Conservation (phyloP, 2,888 invertebrate genomes). For the Plutella xylostella region DNA sequence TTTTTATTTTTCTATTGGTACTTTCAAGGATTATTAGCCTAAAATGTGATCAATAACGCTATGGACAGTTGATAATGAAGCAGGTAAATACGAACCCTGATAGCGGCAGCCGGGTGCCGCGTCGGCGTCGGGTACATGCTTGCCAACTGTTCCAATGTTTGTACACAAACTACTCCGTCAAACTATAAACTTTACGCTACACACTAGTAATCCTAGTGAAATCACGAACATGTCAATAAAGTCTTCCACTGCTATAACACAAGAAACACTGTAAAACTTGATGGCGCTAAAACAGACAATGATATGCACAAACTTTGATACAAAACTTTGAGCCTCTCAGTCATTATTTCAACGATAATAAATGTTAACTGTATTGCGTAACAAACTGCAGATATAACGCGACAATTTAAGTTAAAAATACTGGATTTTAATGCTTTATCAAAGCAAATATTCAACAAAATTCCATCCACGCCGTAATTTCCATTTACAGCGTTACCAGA, state of each 20-base stretch:
- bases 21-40: no score
- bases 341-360: slow-evolving; percentile 56
- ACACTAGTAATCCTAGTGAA: slow-evolving; percentile 34
- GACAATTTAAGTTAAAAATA: no score
- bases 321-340: slow-evolving; percentile 55
- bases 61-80: slow-evolving; percentile 11
- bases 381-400: no score
- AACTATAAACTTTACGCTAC: slow-evolving; percentile 43
- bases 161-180: slow-evolving; percentile 35
- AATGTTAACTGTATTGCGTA: no score
- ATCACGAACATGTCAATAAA: slow-evolving; percentile 15
- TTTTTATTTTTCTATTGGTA: background rate
- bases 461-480: slow-evolving; percentile 65
- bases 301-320: slow-evolving; percentile 65
- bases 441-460: slow-evolving; percentile 30
- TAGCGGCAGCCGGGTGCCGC: slow-evolving; percentile 81
- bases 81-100: slow-evolving; percentile 69
- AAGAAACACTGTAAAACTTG: slow-evolving; percentile 43
- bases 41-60: background rate
- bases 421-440: no score
- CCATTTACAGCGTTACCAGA: no score
- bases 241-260: slow-evolving; percentile 51
- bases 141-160: slow-evolving; percentile 22
- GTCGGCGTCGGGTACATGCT: slow-evolving; percentile 80
- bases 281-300: slow-evolving; percentile 50